Percentiles rank a stretch among this genome's conserved stretches.
These are phyloP conservation scores for Colistium nudipinnis DNA, from an alignment of 2,113 vertebrate genomes.

Conservation along the genomic window DNA sequence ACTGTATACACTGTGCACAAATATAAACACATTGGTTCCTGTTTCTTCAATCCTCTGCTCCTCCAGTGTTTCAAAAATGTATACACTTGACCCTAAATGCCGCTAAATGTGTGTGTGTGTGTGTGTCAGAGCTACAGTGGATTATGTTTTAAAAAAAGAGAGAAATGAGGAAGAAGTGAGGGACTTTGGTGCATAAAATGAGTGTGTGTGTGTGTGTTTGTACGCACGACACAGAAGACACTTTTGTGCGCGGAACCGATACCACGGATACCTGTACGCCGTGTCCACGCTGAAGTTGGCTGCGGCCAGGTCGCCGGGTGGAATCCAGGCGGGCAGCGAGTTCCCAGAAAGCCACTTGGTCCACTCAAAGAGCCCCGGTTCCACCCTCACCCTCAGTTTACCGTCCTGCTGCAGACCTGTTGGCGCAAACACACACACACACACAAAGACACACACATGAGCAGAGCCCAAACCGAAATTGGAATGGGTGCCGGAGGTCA, in stretches of 20 bases:
- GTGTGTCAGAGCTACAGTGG: no score
- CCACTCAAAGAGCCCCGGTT: slow-evolving; percentile 97
- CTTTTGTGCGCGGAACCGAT: no score
- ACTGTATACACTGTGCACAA: neutral
- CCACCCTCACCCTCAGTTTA: slow-evolving; percentile 89
- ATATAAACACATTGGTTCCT: neutral
- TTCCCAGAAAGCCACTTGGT: slow-evolving; percentile 95
- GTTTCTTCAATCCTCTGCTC: neutral
- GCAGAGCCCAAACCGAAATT: neutral
- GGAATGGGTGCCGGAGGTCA: no score
- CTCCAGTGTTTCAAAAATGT: no score
- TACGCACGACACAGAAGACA: no score
- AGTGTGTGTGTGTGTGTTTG: no score
- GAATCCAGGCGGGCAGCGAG: slow-evolving; percentile 90
- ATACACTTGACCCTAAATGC: no score
- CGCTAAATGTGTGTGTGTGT: no score
- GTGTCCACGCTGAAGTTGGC: slow-evolving; percentile 92
- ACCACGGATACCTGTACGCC: slow-evolving; percentile 85
- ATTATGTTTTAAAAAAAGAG: no score
- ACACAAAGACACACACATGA: neutral
- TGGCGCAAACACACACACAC: neutral
- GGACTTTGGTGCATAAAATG: no score
- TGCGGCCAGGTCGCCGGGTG: slow-evolving; percentile 87
- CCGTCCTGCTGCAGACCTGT: slow-evolving; percentile 93
- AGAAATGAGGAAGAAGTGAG: no score